Conservation (phyloP, 2,113 vertebrate species). For the Regulus satrapa region DNA sequence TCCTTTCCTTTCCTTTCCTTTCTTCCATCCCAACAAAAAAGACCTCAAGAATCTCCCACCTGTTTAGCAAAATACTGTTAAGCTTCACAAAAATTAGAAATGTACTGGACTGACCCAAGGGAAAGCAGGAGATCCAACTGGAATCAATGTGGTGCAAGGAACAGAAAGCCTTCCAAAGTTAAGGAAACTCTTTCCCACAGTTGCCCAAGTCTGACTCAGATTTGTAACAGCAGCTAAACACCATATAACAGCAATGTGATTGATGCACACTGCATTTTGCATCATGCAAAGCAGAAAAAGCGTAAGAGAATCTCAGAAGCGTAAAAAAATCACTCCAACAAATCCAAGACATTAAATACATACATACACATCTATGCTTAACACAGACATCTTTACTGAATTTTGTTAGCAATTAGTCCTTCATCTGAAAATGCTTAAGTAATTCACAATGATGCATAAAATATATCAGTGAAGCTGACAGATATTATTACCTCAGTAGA, state of each 20-base stretch:
- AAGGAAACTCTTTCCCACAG: not conserved
- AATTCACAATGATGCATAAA: not conserved
- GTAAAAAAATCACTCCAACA: not conserved
- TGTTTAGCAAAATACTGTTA: not conserved
- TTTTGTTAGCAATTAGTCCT: constrained; percentile 1
- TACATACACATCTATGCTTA: not conserved
- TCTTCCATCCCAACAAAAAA: not conserved
- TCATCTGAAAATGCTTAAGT: not conserved
- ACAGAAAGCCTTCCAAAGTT: not conserved
- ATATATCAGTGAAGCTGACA: not conserved
- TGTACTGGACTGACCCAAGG: not conserved
- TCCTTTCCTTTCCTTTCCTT: no score
- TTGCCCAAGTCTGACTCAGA: not conserved
- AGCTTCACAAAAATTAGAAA: not conserved
- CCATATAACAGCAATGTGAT: not conserved
- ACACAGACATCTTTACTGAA: not conserved
- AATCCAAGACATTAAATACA: not conserved
- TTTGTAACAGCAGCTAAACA: not conserved
- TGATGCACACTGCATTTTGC: not conserved
- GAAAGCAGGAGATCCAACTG: not conserved
- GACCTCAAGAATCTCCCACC: not conserved
- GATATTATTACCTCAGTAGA: not conserved
- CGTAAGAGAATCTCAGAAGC: not conserved
- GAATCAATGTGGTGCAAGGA: not conserved
- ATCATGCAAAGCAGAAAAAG: not conserved